Evolutionary conservation across 2,888 invertebrate genomes (phyloP).

Genomic region (Drosophila heteroneura): DNA sequence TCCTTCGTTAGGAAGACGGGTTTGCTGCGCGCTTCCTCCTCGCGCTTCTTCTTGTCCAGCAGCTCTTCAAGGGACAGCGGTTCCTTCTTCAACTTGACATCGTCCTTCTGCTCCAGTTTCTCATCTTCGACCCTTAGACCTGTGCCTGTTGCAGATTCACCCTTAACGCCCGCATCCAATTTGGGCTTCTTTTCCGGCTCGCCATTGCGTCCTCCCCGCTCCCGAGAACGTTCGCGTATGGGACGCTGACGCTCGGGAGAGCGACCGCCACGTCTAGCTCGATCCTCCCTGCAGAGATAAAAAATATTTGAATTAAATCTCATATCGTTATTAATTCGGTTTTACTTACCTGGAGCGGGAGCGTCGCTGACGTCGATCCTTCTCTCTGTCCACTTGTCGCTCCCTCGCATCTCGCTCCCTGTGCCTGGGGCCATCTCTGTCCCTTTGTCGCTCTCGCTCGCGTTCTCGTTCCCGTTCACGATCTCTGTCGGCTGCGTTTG

Average conservation of each 20-base stretch:
- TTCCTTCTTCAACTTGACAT: slow-evolving; percentile 87
- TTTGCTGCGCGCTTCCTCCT: slow-evolving; percentile 97
- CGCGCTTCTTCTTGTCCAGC: slow-evolving; percentile 97
- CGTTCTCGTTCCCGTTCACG: slow-evolving; percentile 61
- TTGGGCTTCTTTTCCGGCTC: slow-evolving; percentile 70
- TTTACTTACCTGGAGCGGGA: slow-evolving; percentile 73
- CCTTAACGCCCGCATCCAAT: slow-evolving; percentile 32
- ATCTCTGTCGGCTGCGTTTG: slow-evolving; percentile 61
- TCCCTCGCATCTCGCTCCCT: slow-evolving; percentile 55
- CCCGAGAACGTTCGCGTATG: slow-evolving; percentile 65
- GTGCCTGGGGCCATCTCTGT: slow-evolving; percentile 59
- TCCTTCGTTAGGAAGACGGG: slow-evolving; percentile 99
- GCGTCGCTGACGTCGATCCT: slow-evolving; percentile 71
- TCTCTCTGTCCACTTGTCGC: slow-evolving; percentile 63
- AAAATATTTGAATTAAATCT: not conserved
- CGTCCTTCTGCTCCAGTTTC: slow-evolving; percentile 82
- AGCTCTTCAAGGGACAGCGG: slow-evolving; percentile 98
- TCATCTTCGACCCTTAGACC: slow-evolving; percentile 83
- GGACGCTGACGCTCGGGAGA: slow-evolving; percentile 66
- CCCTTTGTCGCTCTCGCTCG: slow-evolving; percentile 48
- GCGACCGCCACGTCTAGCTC: slow-evolving; percentile 54
- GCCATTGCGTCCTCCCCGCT: slow-evolving; percentile 51
- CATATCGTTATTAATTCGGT: not conserved
- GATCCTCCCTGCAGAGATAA: slow-evolving; percentile 57
- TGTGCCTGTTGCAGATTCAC: slow-evolving; percentile 8